These are phyloP conservation scores for Mixornis gularis DNA, from an alignment of 2,113 vertebrate genomes.

Conservation along the genomic window DNA sequence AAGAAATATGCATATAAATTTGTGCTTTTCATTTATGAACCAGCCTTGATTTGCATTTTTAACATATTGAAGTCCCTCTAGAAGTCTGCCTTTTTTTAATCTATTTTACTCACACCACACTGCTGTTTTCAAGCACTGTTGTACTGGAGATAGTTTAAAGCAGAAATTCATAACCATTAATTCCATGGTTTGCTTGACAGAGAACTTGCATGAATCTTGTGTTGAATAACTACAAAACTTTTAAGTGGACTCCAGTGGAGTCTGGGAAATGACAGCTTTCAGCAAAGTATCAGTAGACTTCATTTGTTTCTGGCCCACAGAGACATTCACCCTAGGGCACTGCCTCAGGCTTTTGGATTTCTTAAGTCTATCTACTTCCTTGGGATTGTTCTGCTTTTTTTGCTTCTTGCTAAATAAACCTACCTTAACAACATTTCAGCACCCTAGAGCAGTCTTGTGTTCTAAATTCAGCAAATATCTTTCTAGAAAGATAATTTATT, in stretches of 20 bases:
- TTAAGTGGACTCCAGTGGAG: background rate
- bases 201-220: background rate
- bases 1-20: background rate
- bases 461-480: background rate
- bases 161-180: background rate
- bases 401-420: background rate
- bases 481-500: background rate
- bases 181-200: background rate
- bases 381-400: background rate
- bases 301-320: background rate
- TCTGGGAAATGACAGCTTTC: background rate
- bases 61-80: background rate
- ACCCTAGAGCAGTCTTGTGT: background rate
- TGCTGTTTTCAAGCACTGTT: background rate
- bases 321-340: background rate
- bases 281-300: background rate
- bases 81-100: background rate
- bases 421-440: background rate
- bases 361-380: background rate
- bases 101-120: background rate
- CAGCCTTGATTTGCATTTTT: background rate
- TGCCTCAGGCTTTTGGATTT: background rate
- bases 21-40: background rate
- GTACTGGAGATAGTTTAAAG: background rate
- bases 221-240: background rate